Conservation (phyloP, 1,140 invertebrate genomes). For the Macrotrachela quadricornifera region DNA sequence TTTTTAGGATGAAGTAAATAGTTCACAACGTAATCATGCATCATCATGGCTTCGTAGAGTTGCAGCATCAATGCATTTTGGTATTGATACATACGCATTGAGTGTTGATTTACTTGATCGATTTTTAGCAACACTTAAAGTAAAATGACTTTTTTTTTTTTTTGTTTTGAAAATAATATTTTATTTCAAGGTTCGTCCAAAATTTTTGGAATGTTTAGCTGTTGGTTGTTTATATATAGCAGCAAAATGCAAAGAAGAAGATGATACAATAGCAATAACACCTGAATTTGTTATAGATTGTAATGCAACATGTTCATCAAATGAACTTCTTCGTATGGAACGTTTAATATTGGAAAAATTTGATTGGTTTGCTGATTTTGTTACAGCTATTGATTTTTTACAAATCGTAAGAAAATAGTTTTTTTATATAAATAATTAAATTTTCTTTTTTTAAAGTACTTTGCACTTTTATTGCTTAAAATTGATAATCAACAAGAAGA, state of each 20-base stretch:
- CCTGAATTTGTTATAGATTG: slow-evolving; percentile 23
- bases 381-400: slow-evolving; percentile 26
- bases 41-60: too few species aligned
- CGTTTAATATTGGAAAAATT: slow-evolving; percentile 25
- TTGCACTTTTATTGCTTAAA: too few species aligned
- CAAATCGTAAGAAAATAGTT: slow-evolving; percentile 12
- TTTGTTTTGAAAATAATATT: too few species aligned
- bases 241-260: slow-evolving; percentile 30
- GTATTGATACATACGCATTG: background rate
- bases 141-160: background rate
- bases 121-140: slow-evolving; percentile 3
- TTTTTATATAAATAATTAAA: too few species aligned
- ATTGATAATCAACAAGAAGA: too few species aligned
- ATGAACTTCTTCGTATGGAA: slow-evolving; percentile 29
- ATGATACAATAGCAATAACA: slow-evolving; percentile 27
- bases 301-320: slow-evolving; percentile 22
- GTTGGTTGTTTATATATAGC: slow-evolving; percentile 27
- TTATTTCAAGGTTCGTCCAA: slow-evolving; percentile 12
- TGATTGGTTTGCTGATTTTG: slow-evolving; percentile 19
- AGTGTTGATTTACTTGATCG: background rate
- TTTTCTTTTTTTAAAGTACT: too few species aligned
- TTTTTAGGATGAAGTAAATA: too few species aligned
- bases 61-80: background rate
- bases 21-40: too few species aligned
- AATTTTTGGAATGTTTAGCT: slow-evolving; percentile 28